Conservation (phyloP, 2,797 vertebrate genomes). For the Mus spretus region DNA sequence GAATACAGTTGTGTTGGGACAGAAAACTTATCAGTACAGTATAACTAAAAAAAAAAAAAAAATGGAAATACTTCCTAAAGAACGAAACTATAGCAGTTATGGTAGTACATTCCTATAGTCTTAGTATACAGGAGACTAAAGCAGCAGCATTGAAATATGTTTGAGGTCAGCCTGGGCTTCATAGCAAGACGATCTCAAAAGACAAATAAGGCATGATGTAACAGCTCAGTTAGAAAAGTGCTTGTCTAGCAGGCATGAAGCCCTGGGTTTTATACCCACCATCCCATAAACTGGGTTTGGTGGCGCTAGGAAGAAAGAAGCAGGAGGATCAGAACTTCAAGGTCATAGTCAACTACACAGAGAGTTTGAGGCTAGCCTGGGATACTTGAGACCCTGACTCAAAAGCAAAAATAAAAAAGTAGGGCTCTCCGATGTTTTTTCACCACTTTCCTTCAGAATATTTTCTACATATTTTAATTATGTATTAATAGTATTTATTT, state of each 20-base stretch:
- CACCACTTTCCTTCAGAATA: conserved; percentile 18
- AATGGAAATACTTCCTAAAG: conserved; percentile 14
- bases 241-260: too few species aligned
- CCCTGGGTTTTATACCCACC: background rate
- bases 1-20: background rate
- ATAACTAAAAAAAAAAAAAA: background rate
- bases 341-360: background rate
- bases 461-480: conserved; percentile 15
- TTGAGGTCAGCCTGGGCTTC: too few species aligned
- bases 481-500: background rate
- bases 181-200: too few species aligned
- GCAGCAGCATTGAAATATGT: background rate
- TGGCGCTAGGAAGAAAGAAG: background rate
- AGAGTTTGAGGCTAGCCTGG: background rate
- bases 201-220: background rate
- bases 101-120: background rate
- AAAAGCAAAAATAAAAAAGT: background rate
- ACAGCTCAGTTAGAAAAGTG: background rate
- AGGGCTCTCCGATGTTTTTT: background rate
- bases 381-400: background rate
- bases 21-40: background rate
- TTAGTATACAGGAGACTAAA: background rate
- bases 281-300: background rate
- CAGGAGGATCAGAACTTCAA: background rate
- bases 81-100: background rate